These are phyloP conservation scores for Elephantulus edwardii DNA, from an alignment of 2,113 vertebrate species.

Conservation along the genomic window DNA sequence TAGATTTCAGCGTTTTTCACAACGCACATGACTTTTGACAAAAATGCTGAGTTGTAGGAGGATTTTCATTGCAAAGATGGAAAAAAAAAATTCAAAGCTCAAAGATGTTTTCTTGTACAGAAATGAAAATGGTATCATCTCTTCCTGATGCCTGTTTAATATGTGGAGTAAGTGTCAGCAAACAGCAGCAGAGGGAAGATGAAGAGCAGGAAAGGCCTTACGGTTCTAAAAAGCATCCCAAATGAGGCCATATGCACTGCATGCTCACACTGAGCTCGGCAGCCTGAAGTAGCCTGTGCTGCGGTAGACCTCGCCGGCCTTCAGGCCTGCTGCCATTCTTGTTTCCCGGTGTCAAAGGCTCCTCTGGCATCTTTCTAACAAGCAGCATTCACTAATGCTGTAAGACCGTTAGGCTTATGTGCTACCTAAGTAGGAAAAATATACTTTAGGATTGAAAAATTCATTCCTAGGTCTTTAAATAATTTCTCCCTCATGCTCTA, in stretches of 20 bases:
- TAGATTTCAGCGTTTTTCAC: conserved; percentile 62
- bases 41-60: conserved; percentile 59
- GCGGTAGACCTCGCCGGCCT: background rate
- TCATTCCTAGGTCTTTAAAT: background rate
- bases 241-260: background rate
- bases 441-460: background rate
- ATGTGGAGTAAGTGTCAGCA: background rate
- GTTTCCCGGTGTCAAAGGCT: background rate
- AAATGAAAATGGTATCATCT: conserved; percentile 23
- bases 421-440: background rate
- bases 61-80: conserved; percentile 15
- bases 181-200: background rate
- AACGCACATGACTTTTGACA: conserved; percentile 59
- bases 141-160: conserved; percentile 13
- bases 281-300: no score
- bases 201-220: background rate
- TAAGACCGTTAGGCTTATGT: background rate
- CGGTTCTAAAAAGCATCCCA: background rate
- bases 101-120: conserved; percentile 30
- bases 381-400: background rate
- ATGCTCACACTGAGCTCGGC: background rate
- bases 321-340: background rate
- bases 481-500: background rate
- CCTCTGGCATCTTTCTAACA: background rate
- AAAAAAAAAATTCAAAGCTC: conserved; percentile 15